Evolutionary conservation across 2,797 vertebrate species (phyloP).

Genomic region (Mico argentatus): DNA sequence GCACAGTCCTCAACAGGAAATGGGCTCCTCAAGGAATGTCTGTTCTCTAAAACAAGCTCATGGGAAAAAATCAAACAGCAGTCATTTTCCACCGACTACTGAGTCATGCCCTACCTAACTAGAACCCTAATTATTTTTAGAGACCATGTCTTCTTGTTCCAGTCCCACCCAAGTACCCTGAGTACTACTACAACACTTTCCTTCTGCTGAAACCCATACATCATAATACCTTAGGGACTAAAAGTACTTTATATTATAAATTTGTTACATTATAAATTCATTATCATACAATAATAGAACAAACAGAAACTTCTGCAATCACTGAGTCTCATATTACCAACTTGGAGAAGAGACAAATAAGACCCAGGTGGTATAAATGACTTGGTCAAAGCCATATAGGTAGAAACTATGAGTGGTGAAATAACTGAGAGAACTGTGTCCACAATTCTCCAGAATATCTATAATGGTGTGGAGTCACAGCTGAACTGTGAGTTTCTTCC

Average conservation of each 20-base stretch:
- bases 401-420: background rate
- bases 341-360: background rate
- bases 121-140: background rate
- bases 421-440: background rate
- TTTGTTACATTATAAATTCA: background rate
- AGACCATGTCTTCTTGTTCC: background rate
- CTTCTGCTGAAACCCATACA: background rate
- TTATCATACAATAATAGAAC: background rate
- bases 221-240: background rate
- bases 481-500: background rate
- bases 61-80: background rate
- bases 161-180: background rate
- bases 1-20: background rate
- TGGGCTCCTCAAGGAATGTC: background rate
- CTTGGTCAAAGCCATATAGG: background rate
- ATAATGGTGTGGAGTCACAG: background rate
- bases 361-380: background rate
- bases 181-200: background rate
- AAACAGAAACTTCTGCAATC: background rate
- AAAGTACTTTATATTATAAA: background rate
- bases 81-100: background rate
- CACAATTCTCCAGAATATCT: background rate
- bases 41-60: constrained; percentile 26
- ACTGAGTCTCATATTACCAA: background rate
- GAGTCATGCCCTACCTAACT: background rate